These are phyloP conservation scores for Unio delphinus DNA, from an alignment of 2,888 invertebrate species.

Conservation along the genomic window DNA sequence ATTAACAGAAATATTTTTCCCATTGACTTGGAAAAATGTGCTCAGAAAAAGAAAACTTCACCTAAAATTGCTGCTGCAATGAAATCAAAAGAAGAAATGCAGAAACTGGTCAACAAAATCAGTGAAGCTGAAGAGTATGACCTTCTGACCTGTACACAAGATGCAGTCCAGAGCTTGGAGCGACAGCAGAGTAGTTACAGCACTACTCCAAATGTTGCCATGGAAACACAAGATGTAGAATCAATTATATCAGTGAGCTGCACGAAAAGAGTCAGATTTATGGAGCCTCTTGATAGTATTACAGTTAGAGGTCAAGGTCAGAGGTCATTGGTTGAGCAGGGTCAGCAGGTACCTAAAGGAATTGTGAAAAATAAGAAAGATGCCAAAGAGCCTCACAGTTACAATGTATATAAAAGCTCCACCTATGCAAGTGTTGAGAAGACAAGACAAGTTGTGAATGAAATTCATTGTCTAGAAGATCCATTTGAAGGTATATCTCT, in stretches of 20 bases:
- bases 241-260: neutral
- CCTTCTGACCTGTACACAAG: slow-evolving; percentile 58
- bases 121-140: slow-evolving; percentile 61
- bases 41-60: too few species aligned
- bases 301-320: slow-evolving; percentile 2
- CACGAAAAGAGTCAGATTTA: slow-evolving; percentile 21
- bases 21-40: too few species aligned
- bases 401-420: too few species aligned
- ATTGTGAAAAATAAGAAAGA: too few species aligned
- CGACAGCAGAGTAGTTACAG: slow-evolving; percentile 3
- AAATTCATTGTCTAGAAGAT: neutral
- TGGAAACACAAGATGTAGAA: too few species aligned
- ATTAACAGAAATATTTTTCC: too few species aligned
- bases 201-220: neutral
- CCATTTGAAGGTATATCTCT: too few species aligned
- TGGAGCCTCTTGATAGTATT: slow-evolving; percentile 15
- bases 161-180: slow-evolving; percentile 40
- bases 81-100: slow-evolving; percentile 26
- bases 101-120: slow-evolving; percentile 42
- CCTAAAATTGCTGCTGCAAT: too few species aligned
- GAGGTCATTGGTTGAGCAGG: neutral
- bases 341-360: too few species aligned
- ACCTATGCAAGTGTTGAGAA: too few species aligned
- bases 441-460: neutral
- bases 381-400: too few species aligned